phyloP scores from a whole-genome alignment of 2,888 invertebrate genomes.

The Caenorhabditis uteleia region DNA sequence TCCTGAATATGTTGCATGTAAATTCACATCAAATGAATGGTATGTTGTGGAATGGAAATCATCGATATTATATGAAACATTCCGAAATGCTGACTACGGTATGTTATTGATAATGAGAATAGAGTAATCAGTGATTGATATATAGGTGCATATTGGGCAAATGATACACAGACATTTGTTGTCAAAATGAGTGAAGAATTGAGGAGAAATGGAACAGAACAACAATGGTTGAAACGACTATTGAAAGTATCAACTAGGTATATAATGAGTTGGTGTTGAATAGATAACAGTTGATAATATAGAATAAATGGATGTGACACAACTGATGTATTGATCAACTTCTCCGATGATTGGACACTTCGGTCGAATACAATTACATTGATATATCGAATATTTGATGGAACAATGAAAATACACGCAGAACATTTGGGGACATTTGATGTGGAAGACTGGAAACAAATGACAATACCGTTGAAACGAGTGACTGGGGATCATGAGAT shows the following conservation, averaged over 20 bases:
- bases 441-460: constrained; percentile 49
- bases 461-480: constrained; percentile 35
- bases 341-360: constrained; percentile 61
- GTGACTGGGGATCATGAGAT: constrained; percentile 30
- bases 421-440: constrained; percentile 33
- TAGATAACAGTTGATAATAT: neutral
- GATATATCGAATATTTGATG: constrained; percentile 55
- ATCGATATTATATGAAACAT: constrained; percentile 58
- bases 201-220: constrained; percentile 55
- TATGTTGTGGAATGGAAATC: constrained; percentile 59
- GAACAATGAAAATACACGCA: constrained; percentile 32
- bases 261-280: neutral
- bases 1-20: constrained; percentile 59
- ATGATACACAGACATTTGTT: constrained; percentile 57
- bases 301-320: constrained; percentile 48
- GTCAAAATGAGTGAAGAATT: constrained; percentile 60
- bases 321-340: constrained; percentile 49
- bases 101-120: neutral
- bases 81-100: constrained; percentile 55
- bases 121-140: neutral
- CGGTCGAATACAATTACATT: constrained; percentile 47
- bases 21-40: constrained; percentile 55
- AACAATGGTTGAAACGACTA: constrained; percentile 58
- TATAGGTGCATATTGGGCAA: constrained; percentile 54
- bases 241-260: constrained; percentile 52